These are phyloP conservation scores for Catharus ustulatus DNA, from an alignment of 2,797 vertebrate genomes.

Conservation along the genomic window DNA sequence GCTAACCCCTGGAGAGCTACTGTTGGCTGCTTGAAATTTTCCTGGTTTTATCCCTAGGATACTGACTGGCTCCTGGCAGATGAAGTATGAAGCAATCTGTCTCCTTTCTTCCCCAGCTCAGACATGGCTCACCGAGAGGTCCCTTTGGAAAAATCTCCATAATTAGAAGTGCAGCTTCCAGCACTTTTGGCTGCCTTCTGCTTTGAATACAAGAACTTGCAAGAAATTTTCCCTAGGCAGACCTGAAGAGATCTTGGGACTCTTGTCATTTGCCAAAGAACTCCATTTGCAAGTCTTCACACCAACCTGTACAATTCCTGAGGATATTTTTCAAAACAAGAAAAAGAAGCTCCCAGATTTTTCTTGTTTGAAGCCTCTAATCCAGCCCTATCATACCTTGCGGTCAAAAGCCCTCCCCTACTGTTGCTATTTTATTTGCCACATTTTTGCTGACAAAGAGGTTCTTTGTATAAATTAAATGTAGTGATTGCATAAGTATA, in stretches of 20 bases:
- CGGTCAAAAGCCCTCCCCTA: not conserved
- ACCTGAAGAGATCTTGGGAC: not conserved
- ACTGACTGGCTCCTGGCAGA: not conserved
- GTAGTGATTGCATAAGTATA: not conserved
- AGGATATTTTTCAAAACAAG: not conserved
- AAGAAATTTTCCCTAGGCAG: not conserved
- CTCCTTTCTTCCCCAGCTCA: not conserved
- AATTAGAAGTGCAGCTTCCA: not conserved
- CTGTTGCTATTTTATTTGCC: not conserved
- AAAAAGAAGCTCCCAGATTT: accelerated
- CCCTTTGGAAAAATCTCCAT: not conserved
- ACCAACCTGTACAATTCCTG: not conserved
- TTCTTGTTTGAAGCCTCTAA: not conserved
- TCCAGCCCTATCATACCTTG: not conserved
- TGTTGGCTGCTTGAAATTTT: not conserved
- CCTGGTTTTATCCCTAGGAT: not conserved
- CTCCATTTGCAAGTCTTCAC: not conserved
- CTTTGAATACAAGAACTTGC: not conserved
- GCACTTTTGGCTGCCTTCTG: not conserved
- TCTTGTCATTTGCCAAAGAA: not conserved
- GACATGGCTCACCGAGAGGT: accelerated
- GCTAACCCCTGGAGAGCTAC: not conserved
- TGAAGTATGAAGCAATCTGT: not conserved
- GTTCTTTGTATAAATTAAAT: not conserved
- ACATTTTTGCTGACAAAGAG: not conserved